Base-by-base conservation (phyloP, 2,888 invertebrate species). In the Melieria omissa region DNA sequence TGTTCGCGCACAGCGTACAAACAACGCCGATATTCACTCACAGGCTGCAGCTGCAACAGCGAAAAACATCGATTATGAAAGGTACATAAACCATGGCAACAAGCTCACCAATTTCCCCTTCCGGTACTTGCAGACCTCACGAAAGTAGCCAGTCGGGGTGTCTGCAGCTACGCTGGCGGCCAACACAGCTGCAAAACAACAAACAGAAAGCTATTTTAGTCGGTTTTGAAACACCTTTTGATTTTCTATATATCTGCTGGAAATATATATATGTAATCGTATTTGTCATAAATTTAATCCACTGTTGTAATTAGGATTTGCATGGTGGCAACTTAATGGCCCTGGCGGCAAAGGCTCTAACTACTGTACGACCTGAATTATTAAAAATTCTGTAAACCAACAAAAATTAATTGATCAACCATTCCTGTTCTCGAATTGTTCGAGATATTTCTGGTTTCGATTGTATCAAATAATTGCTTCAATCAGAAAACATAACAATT, bases 1-100 rank as follows among this genome's bases (percentile, higher is more conserved):
- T 89, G 89, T 54, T 85, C 87, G 4, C 90, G 88, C 14, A 90
- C 85, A 16, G 79, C 80, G 74, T 82, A 76, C 64, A 87, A 77
- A 4, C 86, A 84, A 29, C 77, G 80, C 9, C 83, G 81, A 72
- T 81, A 79, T 9, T 77, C 79, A 70, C 80, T 84, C 3, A 80
- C 78, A 0, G 84, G 84, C 70, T 85, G 83, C 63, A 85, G 77
- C 86, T 86, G 71, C 8, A 29, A 62, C 12, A 14, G 41, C 3
- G 5, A n/a, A 55, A 29, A 29, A 45, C 45, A 12, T 16, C 16
- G n/a, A 65, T 3, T 44, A 46, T 46, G 4, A 42, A 47, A 16
- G 60, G 16, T 46, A 10, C 4, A 55, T 1, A 58, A 47, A 47
- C 44, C n/a, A 47, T 1, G 14, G 42, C 42, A 14, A 14, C 47